A percentile compares a stretch with the other conserved stretches of the same genome.
phyloP scores from a whole-genome alignment of 1,140 invertebrate genomes.

The Drosophila ironensis region DNA sequence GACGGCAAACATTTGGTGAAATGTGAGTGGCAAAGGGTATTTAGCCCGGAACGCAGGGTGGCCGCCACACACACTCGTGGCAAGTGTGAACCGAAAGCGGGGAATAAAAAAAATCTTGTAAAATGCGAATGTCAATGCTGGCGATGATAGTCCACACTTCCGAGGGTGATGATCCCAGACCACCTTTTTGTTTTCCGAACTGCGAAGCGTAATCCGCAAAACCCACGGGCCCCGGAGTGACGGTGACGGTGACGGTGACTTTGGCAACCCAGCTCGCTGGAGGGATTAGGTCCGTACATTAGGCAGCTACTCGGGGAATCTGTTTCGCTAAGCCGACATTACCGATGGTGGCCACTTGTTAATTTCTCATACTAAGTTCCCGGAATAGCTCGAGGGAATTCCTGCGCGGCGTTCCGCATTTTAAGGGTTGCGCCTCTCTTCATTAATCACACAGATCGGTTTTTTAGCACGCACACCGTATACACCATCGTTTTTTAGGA shows the following conservation, averaged over 20 bases:
- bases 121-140: constrained; percentile 36
- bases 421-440: constrained; percentile 36
- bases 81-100: constrained; percentile 29
- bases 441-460: constrained; percentile 77
- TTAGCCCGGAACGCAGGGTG: no score
- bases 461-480: constrained; percentile 68
- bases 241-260: constrained; percentile 5
- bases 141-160: neutral
- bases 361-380: constrained; percentile 68
- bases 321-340: constrained; percentile 64
- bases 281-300: constrained; percentile 66
- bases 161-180: neutral
- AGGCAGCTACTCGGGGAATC: constrained; percentile 27
- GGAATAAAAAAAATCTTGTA: constrained; percentile 33
- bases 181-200: neutral
- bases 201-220: constrained; percentile 30
- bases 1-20: constrained; percentile 20
- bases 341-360: constrained; percentile 74
- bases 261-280: neutral
- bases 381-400: constrained; percentile 18
- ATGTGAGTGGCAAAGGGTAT: neutral
- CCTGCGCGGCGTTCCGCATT: constrained; percentile 11
- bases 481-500: constrained; percentile 74
- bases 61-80: no score
- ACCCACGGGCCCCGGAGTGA: no score